phyloP scores from a whole-genome alignment of 2,797 vertebrate species.

The Spinus olivaceus region DNA sequence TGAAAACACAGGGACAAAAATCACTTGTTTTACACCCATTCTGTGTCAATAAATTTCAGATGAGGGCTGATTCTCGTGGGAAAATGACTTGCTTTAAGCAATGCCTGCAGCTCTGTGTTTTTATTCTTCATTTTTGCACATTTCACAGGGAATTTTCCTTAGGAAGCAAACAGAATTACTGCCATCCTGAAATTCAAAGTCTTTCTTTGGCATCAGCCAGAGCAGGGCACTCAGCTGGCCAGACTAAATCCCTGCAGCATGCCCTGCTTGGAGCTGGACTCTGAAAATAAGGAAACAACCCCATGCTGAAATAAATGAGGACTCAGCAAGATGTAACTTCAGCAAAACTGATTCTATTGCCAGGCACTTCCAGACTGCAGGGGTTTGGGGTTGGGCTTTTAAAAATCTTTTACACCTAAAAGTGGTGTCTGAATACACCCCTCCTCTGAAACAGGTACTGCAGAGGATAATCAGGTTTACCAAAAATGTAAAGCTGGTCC shows the following conservation, averaged over 20 bases:
- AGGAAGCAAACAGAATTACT: background rate
- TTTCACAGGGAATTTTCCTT: background rate
- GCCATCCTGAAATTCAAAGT: background rate
- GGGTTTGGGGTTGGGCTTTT: fast-evolving
- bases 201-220: background rate
- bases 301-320: background rate
- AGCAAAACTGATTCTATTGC: background rate
- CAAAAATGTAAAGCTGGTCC: background rate
- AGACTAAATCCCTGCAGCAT: background rate
- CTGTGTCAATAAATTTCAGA: background rate
- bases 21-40: background rate
- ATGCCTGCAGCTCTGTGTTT: background rate
- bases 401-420: background rate
- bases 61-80: background rate
- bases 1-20: background rate
- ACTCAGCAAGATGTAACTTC: background rate
- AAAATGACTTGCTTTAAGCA: background rate
- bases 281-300: background rate
- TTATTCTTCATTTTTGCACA: background rate
- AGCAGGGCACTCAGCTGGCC: background rate
- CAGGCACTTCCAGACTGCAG: background rate
- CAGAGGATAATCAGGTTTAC: background rate
- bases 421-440: background rate
- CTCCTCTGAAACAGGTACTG: background rate
- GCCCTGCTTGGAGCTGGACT: background rate